Base-by-base conservation (phyloP, 1,140 invertebrate species). In the Nautilus pompilius region DNA sequence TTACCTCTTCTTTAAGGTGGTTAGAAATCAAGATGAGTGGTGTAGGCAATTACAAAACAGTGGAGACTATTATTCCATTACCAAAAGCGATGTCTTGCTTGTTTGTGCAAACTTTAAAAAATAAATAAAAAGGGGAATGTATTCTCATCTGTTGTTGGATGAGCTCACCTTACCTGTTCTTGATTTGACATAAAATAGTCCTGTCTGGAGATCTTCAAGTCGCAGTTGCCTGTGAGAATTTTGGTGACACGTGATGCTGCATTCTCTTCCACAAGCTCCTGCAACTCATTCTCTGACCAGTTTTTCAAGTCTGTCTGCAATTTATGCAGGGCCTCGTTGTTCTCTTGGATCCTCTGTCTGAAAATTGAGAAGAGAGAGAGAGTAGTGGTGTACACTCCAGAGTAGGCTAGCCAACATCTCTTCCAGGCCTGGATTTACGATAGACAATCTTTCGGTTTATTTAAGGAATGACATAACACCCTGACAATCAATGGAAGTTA, bases 131-230 rank as follows among this genome's bases (percentile, higher is more conserved):
- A 8, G n/a, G 0, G 6, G 5, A 48, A 30, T 0, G 17, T 29
- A 5, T 2, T 6, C 22, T 49, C 5, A 59, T 22, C 56, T 15
- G 58, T 20, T 20, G 8, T 26, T 20, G 5, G 6, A 45, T 22
- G 5, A 29, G 20, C 32, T 28, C 3, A 22, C 24, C 45, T 10
- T 65, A 78, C 79, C 70, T 78, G 62, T 32, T 78, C 74, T 62
- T 80, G 79, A 26, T 80, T 80, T 8, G 60, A 61, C 4, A 67
- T 75, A 65, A 80, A 79, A 62, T 79, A 78, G 57, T 77, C 72
- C 58, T 79, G 79, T 56, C 78, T 65, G 13, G 71, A 67, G 22
- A 81, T 64, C 56, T 81, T 81, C 1, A 81, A 60, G 48, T 76
- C 67, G 53, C 79, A 81, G 63, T 81, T 74, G 5, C 80, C 80